These are phyloP conservation scores for Bujurquina vittata DNA, from an alignment of 2,113 vertebrate species.

Conservation along the genomic window DNA sequence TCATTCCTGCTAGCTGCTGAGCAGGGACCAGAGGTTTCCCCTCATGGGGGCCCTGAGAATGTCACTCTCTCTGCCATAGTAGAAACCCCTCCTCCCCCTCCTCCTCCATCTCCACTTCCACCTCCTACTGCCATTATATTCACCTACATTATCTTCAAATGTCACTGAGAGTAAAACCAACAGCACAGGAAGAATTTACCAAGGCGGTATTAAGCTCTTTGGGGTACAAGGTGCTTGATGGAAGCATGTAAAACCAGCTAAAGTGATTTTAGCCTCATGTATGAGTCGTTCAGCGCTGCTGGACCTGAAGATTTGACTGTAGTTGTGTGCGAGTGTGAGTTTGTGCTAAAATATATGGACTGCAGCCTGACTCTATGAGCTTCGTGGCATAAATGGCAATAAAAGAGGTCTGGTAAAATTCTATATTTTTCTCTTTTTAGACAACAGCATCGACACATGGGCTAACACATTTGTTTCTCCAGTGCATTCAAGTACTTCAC, in stretches of 20 bases:
- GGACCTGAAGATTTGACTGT: neutral
- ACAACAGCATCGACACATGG: neutral
- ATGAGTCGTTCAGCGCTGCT: neutral
- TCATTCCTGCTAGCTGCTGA: constrained; percentile 46
- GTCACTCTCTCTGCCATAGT: constrained; percentile 51
- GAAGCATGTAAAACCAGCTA: constrained; percentile 18
- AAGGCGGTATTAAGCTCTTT: constrained; percentile 32
- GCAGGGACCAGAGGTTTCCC: constrained; percentile 54
- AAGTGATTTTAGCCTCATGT: neutral
- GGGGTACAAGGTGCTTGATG: constrained; percentile 21
- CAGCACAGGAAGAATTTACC: constrained; percentile 42
- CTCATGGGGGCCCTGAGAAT: constrained; percentile 65
- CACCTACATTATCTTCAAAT: constrained; percentile 68
- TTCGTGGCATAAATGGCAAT: no score
- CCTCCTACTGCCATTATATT: constrained; percentile 35
- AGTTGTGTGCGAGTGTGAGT: no score
- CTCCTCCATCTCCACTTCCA: neutral
- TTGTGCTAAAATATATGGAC: neutral
- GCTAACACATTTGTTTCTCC: neutral
- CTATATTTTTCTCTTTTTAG: neutral
- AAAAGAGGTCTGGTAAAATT: no score
- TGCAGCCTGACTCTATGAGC: neutral
- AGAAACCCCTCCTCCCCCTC: constrained; percentile 28
- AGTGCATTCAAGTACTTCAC: neutral
- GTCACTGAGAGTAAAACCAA: constrained; percentile 61